These are phyloP conservation scores for Eupithecia abbreviata DNA, from an alignment of 2,888 invertebrate species.

Conservation along the genomic window DNA sequence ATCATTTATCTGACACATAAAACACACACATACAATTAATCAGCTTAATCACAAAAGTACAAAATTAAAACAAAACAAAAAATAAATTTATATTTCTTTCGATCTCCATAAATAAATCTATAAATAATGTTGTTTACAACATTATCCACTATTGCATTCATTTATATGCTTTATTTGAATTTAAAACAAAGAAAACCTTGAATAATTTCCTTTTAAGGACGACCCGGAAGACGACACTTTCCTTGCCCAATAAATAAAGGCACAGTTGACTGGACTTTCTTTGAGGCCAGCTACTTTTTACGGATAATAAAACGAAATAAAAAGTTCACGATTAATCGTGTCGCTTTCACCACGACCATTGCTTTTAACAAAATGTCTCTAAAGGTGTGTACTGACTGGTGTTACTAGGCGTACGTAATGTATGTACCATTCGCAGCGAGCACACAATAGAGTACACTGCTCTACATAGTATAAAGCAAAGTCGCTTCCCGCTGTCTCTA, in stretches of 20 bases:
- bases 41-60: too few species aligned
- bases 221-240: not conserved
- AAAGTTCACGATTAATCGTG: slow-evolving; percentile 8
- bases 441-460: too few species aligned
- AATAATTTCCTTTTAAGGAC: not conserved
- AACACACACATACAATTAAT: too few species aligned
- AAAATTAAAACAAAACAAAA: too few species aligned
- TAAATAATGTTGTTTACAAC: not conserved
- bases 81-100: too few species aligned
- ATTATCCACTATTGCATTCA: not conserved
- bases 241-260: not conserved
- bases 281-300: slow-evolving; percentile 1
- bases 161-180: not conserved
- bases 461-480: too few species aligned
- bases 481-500: too few species aligned
- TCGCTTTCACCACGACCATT: not conserved
- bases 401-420: too few species aligned
- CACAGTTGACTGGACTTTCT: slow-evolving; percentile 5
- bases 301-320: slow-evolving; percentile 1
- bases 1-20: too few species aligned
- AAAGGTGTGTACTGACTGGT: too few species aligned
- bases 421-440: too few species aligned
- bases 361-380: not conserved
- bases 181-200: not conserved
- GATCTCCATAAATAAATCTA: not conserved